Evolutionary conservation across 64 coral and sea anemone genomes (phyloP), one percentile per base, ranked within the genome.

Genomic region (Stichodactyla mertensii): DNA sequence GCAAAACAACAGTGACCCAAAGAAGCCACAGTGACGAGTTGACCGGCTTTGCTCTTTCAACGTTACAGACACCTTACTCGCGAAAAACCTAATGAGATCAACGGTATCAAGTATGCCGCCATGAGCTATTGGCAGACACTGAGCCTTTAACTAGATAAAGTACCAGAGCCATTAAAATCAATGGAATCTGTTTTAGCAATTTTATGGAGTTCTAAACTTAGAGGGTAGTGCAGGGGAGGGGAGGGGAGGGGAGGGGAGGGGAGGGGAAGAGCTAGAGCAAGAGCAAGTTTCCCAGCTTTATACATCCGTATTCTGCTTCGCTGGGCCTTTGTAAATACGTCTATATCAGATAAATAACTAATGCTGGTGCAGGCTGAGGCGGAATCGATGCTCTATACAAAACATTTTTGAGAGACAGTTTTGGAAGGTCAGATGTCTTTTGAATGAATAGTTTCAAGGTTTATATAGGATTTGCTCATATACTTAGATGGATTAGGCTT

Each of bases 21-120:
- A 5, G 11, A 10, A 74, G 36, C 36, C 36, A 45, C 36, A 27
- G 23, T 3, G 7, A 23, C 24, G 27, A 74, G 24, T 74, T 31
- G 69, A 13, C 69, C 69, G 22, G 69, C 24, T 74, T 74, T 27
- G 7, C 1, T 74, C 64, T 24, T 6, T 69, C 64, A 69, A n/a
- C 64, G 9, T 7, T 69, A 9, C n/a, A 69, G n/a, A 18, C 19
- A 69, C 36, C 36, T 69, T 69, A 23, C 18, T 74, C 12, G 69
- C 23, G 69, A 74, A 74, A 31, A 74, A 74, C 27, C 0, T 74
- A 74, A 74, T 74, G 69, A 74, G 69, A 74, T 74, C 69, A 74
- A 31, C 69, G 12, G 24, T 74, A 74, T 74, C 69, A 74, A 74
- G 22, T 74, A 20, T 8, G 24, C 69, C 69, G 69, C n/a, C 69